These are phyloP conservation scores for Trachemys scripta DNA, from an alignment of 2,113 vertebrate species.

Conservation along the genomic window DNA sequence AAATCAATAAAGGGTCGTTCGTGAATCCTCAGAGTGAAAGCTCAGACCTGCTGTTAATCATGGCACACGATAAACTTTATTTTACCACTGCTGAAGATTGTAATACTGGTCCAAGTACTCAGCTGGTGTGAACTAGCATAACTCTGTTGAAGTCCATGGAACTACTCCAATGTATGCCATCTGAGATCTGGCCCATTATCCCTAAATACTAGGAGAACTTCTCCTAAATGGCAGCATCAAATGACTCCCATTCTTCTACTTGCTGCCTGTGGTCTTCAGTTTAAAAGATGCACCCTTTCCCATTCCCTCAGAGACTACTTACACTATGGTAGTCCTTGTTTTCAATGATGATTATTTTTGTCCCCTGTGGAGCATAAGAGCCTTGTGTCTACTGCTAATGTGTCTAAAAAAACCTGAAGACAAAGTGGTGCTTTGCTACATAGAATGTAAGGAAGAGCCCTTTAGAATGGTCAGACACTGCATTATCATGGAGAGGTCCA, in stretches of 20 bases:
- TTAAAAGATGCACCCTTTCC: background rate
- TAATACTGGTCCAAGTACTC: background rate
- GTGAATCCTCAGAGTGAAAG: background rate
- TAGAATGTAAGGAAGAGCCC: background rate
- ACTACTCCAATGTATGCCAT: background rate
- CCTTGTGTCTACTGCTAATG: background rate
- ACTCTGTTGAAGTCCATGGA: background rate
- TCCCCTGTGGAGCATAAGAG: background rate
- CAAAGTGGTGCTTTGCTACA: background rate
- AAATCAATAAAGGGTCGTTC: background rate
- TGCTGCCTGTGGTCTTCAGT: background rate
- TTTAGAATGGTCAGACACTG: background rate
- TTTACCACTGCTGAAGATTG: background rate
- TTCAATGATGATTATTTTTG: background rate
- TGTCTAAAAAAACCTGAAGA: background rate
- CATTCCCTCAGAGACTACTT: background rate
- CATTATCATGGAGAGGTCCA: fast-evolving
- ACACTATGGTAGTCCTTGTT: background rate
- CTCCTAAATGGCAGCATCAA: background rate
- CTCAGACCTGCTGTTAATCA: background rate
- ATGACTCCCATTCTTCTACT: background rate
- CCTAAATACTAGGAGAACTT: background rate
- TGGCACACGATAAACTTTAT: background rate
- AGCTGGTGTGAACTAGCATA: background rate
- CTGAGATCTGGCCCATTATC: background rate